Evolutionary conservation across 2,113 vertebrate genomes (phyloP).

Genomic region (Tretioscincus oriximinensis): DNA sequence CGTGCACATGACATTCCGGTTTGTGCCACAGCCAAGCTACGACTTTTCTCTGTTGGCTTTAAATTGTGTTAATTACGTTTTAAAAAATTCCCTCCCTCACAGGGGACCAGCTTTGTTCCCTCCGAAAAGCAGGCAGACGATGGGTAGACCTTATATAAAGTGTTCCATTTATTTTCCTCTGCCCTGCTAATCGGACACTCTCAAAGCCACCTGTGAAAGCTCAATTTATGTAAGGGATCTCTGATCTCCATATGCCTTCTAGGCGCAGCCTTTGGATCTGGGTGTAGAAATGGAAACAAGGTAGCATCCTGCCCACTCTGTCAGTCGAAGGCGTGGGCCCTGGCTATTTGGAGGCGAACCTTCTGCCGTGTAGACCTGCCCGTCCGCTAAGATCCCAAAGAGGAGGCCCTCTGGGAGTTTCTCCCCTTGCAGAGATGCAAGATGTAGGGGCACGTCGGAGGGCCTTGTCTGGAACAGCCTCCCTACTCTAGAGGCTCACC

Average conservation of each 20-base stretch:
- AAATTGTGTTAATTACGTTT: neutral
- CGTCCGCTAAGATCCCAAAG: too few relatives aligned
- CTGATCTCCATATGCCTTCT: neutral
- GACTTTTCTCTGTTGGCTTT: neutral
- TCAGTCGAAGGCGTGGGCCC: neutral
- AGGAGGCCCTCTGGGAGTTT: too few relatives aligned
- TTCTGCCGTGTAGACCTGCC: too few relatives aligned
- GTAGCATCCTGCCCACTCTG: too few relatives aligned
- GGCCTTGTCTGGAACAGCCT: too few relatives aligned
- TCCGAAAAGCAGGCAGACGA: neutral
- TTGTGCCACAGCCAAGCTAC: too few relatives aligned
- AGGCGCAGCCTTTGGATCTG: neutral
- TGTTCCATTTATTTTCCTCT: neutral
- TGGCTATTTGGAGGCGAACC: too few relatives aligned
- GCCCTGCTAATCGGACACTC: neutral
- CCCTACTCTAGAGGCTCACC: too few relatives aligned
- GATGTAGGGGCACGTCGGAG: too few relatives aligned
- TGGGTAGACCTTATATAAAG: neutral
- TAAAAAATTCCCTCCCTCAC: neutral
- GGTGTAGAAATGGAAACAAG: too few relatives aligned
- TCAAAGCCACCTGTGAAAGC: constrained; percentile 4
- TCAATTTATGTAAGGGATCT: neutral
- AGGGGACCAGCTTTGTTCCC: neutral
- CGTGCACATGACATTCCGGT: neutral
- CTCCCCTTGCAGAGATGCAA: too few relatives aligned